Percentiles rank a stretch among this genome's conserved stretches.
Conservation (phyloP, 1,140 invertebrate species). For the Ephestia elutella region DNA sequence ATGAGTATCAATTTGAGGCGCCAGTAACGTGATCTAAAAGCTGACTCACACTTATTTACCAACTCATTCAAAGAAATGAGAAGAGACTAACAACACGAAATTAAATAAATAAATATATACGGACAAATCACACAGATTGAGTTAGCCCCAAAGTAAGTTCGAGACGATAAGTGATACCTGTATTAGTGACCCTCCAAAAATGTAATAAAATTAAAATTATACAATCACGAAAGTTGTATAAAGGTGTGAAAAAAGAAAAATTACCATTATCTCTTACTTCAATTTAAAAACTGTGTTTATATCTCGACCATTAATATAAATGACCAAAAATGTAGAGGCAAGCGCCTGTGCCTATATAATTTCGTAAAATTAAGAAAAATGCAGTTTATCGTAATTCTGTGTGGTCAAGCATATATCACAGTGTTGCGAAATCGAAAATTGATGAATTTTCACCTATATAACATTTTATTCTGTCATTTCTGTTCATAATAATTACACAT, state of each 20-base stretch:
- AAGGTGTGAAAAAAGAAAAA: not conserved
- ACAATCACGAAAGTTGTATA: not conserved
- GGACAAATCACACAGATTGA: too few species aligned
- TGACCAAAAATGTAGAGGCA: not conserved
- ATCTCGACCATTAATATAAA: slow-evolving; percentile 1
- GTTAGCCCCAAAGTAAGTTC: too few species aligned
- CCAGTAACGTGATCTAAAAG: not conserved
- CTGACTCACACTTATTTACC: not conserved
- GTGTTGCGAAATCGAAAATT: not conserved
- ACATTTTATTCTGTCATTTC: too few species aligned
- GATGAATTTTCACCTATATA: too few species aligned
- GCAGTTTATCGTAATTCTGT: not conserved
- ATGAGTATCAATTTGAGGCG: not conserved
- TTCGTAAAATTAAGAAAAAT: not conserved
- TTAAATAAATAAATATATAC: too few species aligned
- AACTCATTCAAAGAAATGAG: too few species aligned
- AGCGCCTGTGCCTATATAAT: not conserved
- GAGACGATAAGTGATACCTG: too few species aligned
- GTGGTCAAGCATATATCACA: not conserved
- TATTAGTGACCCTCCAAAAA: too few species aligned
- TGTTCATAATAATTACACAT: too few species aligned
- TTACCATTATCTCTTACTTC: not conserved
- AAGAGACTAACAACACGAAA: too few species aligned
- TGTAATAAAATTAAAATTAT: too few species aligned
- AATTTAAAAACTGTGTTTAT: not conserved